Conservation (phyloP, 2,113 vertebrate species). For the Oryzias javanicus region DNA sequence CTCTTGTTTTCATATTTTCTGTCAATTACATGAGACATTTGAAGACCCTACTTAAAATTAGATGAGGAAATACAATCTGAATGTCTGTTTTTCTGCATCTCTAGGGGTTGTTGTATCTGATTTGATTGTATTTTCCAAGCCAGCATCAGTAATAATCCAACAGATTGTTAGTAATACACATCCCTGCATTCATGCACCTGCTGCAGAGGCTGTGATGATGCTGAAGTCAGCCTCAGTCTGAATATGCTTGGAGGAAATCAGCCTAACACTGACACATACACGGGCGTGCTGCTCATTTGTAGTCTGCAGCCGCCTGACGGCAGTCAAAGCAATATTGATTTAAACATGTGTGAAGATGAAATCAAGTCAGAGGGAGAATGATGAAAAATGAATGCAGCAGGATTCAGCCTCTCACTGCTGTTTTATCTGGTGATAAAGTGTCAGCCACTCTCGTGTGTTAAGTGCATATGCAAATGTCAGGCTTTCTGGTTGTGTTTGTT, state of each 20-base stretch:
- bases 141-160: no score
- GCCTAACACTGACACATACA: constrained; percentile 1
- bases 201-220: neutral
- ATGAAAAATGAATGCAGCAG: constrained; percentile 22
- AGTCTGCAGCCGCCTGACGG: constrained; percentile 50
- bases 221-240: constrained; percentile 8
- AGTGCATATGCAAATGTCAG: neutral
- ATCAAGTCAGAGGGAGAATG: constrained; percentile 37
- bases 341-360: constrained; percentile 52
- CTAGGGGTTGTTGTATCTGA: no score
- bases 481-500: constrained; percentile 8
- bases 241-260: constrained; percentile 27
- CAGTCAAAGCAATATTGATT: constrained; percentile 63
- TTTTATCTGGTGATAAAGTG: no score
- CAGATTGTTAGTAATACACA: no score
- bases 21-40: no score
- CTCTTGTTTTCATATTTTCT: no score
- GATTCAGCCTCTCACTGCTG: constrained; percentile 7
- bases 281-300: constrained; percentile 33
- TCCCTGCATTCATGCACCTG: no score
- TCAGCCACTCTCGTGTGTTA: no score
- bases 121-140: no score
- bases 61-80: no score
- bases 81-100: no score
- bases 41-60: no score